phyloP scores from a whole-genome alignment of 2,113 vertebrate genomes.

The Nannobrachium achirus region DNA sequence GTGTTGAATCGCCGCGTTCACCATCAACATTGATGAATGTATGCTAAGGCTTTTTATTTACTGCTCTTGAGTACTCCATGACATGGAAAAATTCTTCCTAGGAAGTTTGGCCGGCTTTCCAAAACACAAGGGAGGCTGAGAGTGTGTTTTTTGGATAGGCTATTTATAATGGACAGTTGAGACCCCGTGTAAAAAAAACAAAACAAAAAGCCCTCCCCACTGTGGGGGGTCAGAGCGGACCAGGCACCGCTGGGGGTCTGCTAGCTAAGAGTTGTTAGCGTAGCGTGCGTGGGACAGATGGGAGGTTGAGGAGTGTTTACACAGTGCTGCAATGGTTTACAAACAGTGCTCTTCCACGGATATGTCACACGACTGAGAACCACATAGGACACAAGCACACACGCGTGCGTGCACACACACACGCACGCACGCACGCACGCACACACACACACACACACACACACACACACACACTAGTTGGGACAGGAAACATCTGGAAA shows the following conservation, averaged over 20 bases:
- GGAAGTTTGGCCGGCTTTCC: constrained; percentile 43
- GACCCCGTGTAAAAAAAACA: constrained; percentile 19
- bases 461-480: constrained; percentile 24
- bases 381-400: constrained; percentile 13
- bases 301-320: constrained; percentile 77
- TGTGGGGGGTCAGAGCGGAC: constrained; percentile 2
- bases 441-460: not conserved
- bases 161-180: constrained; percentile 50
- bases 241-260: constrained; percentile 30
- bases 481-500: constrained; percentile 79
- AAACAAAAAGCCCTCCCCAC: constrained; percentile 48
- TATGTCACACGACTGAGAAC: constrained; percentile 61
- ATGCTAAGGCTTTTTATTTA: constrained; percentile 26
- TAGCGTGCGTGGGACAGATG: constrained; percentile 57
- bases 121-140: constrained; percentile 29
- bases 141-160: not conserved
- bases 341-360: constrained; percentile 70
- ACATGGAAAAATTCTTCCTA: constrained; percentile 27
- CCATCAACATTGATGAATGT: constrained; percentile 32
- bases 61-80: not conserved
- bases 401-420: too few relatives aligned
- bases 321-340: constrained; percentile 76
- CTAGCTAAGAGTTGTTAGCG: constrained; percentile 49
- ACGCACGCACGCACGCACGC: not conserved
- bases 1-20: constrained; percentile 8